These are phyloP conservation scores for Myocastor coypus DNA, from an alignment of 2,113 vertebrate species.

Conservation along the genomic window DNA sequence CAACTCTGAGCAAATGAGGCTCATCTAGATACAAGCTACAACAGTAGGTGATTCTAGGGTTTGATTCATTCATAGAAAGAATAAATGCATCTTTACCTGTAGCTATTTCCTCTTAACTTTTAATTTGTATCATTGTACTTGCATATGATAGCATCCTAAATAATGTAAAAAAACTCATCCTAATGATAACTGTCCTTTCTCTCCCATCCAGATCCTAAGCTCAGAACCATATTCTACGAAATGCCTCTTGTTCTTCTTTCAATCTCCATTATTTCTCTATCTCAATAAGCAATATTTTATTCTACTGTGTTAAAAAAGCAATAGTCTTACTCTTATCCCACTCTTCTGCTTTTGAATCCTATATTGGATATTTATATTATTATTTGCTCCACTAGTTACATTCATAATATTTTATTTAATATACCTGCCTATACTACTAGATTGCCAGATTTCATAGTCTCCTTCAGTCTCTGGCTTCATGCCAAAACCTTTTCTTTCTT, in stretches of 20 bases:
- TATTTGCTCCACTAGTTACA: background rate
- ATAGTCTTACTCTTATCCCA: background rate
- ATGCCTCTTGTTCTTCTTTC: background rate
- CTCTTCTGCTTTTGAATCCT: background rate
- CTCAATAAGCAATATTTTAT: background rate
- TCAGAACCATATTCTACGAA: background rate
- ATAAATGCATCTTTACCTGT: background rate
- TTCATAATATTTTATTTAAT: background rate
- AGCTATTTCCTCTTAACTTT: background rate
- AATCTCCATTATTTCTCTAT: background rate
- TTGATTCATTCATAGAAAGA: background rate
- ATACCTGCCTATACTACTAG: background rate
- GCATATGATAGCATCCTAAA: background rate
- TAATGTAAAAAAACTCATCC: background rate
- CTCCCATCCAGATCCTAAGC: background rate
- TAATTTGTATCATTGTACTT: background rate
- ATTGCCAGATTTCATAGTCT: background rate
- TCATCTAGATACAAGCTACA: background rate
- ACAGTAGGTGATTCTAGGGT: background rate
- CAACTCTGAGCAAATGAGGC: background rate
- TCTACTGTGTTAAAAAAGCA: background rate
- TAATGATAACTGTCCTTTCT: too few relatives aligned
- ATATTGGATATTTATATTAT: background rate
- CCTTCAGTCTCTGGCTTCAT: background rate
- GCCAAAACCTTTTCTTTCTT: background rate